Conservation (phyloP, 2,888 invertebrate species). For the Liopterus haemorrhoidalis region DNA sequence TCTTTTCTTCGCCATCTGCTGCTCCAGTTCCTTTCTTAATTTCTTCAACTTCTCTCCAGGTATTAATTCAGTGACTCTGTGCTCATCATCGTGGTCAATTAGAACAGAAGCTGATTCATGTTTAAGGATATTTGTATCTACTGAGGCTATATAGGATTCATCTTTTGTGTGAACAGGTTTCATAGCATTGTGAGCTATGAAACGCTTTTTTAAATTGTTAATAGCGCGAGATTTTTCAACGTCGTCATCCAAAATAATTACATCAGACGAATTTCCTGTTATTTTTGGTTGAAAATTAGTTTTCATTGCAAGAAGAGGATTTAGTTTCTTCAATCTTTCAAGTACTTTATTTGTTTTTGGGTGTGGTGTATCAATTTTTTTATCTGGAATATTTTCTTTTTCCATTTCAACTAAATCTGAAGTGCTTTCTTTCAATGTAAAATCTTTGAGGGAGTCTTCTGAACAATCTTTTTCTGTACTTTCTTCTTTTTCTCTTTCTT, state of each 20-base stretch:
- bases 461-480: constrained; percentile 24
- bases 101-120: constrained; percentile 44
- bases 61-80: constrained; percentile 43
- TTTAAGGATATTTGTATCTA: constrained; percentile 46
- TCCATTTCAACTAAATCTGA: not conserved
- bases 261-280: constrained; percentile 49
- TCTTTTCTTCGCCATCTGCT: constrained; percentile 64
- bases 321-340: constrained; percentile 40
- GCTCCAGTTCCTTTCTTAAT: constrained; percentile 64
- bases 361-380: constrained; percentile 45
- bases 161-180: constrained; percentile 52
- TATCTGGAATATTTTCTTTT: constrained; percentile 42
- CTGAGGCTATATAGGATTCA: constrained; percentile 45
- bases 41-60: constrained; percentile 68
- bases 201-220: constrained; percentile 62
- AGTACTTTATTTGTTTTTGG: constrained; percentile 45
- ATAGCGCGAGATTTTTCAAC: constrained; percentile 52
- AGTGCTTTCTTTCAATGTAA: constrained; percentile 3
- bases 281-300: constrained; percentile 47
- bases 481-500: constrained; percentile 8
- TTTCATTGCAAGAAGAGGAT: constrained; percentile 13
- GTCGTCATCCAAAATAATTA: constrained; percentile 59
- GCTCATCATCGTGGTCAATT: constrained; percentile 40
- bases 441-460: constrained; percentile 7
- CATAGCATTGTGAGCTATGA: constrained; percentile 60